Conservation (phyloP, 2,113 vertebrate species). For the Dolichallabes microphthalmus region DNA sequence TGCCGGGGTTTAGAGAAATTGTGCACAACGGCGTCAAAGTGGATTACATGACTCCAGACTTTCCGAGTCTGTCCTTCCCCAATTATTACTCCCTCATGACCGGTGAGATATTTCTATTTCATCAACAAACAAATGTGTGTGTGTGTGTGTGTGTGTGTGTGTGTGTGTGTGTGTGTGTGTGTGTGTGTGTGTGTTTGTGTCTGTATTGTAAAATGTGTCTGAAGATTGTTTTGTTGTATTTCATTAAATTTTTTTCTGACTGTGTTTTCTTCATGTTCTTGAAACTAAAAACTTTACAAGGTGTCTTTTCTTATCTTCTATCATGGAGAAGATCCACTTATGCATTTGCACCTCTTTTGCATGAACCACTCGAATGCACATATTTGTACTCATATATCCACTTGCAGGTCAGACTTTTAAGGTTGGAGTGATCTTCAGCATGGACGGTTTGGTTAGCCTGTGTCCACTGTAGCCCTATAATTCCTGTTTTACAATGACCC, state of each 20-base stretch:
- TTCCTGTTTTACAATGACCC: background rate
- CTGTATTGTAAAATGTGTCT: background rate
- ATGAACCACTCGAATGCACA: background rate
- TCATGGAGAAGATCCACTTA: background rate
- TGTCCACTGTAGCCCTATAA: background rate
- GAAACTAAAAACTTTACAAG: background rate
- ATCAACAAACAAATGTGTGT: background rate
- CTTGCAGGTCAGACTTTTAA: background rate
- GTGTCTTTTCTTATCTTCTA: too few species aligned
- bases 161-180: background rate
- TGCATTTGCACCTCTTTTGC: too few species aligned
- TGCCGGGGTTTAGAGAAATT: conserved; percentile 82
- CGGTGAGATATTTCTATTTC: conserved; percentile 68
- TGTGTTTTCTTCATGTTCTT: background rate
- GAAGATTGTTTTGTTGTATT: background rate
- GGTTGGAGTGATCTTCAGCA: background rate
- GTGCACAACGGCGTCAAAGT: conserved; percentile 84
- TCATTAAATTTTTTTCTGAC: background rate
- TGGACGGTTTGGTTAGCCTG: background rate
- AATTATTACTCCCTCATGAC: conserved; percentile 97
- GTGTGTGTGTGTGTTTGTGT: too few species aligned
- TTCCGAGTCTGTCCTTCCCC: conserved; percentile 90
- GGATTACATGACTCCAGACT: conserved; percentile 92
- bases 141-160: background rate
- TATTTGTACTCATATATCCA: background rate